phyloP scores from a whole-genome alignment of 2,797 vertebrate species.

The Tragopan temminckii region DNA sequence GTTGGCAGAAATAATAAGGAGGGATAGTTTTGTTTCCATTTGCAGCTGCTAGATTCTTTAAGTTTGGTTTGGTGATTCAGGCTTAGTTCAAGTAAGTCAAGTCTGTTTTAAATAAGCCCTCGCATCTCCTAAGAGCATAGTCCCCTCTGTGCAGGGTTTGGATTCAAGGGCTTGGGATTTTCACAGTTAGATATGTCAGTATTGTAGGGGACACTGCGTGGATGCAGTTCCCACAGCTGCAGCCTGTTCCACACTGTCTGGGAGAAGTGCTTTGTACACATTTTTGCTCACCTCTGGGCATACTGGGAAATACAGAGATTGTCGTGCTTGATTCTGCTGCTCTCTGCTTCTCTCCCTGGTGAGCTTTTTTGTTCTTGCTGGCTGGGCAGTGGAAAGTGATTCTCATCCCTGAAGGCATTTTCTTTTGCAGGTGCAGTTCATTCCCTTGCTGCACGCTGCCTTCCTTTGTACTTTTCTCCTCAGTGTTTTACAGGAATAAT shows the following conservation, averaged over 20 bases:
- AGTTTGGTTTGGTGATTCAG: background rate
- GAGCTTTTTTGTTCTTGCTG: background rate
- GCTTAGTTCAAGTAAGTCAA: background rate
- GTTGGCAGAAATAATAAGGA: background rate
- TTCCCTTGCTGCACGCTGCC: background rate
- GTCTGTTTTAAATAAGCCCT: background rate
- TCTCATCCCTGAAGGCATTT: background rate
- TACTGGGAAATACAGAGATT: background rate
- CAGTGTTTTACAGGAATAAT: background rate
- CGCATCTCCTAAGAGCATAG: fast-evolving
- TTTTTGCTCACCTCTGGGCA: background rate
- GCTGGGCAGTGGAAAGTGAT: background rate
- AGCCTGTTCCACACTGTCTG: background rate
- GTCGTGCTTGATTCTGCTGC: background rate
- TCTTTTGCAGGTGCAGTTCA: background rate
- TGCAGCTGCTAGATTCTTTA: background rate
- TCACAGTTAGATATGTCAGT: background rate
- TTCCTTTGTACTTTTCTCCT: background rate
- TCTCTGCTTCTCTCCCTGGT: background rate
- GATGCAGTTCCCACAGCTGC: fast-evolving
- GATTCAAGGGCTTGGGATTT: background rate
- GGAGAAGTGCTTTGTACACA: background rate
- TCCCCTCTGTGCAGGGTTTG: background rate
- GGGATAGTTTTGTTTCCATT: background rate
- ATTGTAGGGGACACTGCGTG: background rate